Conservation (phyloP, 2,888 invertebrate genomes). For the Stramonita haemastoma region DNA sequence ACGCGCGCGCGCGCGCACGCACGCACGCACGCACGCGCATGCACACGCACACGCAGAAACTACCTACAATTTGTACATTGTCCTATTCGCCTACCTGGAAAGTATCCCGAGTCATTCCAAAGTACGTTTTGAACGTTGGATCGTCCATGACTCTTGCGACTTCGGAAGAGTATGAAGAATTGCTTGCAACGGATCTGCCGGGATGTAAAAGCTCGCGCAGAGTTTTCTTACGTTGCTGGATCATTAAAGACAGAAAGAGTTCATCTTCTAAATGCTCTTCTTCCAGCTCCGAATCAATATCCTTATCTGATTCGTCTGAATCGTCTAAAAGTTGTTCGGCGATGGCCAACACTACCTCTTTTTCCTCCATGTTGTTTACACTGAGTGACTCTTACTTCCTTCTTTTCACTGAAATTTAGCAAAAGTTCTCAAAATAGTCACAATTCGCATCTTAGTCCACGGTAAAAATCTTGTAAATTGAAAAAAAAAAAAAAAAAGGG, state of each 20-base stretch:
- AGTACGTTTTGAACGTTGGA: background rate
- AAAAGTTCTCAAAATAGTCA: background rate
- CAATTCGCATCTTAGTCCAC: background rate
- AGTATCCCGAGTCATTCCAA: constrained; percentile 6
- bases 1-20: too few species aligned
- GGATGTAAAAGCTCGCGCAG: background rate
- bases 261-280: constrained; percentile 6
- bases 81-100: background rate
- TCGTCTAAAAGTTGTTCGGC: constrained; percentile 4
- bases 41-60: background rate
- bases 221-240: background rate
- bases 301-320: constrained; percentile 13
- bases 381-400: background rate
- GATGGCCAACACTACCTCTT: background rate
- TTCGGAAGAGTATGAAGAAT: background rate
- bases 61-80: background rate
- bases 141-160: constrained; percentile 14
- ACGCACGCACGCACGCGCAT: too few species aligned
- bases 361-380: constrained; percentile 7
- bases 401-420: background rate
- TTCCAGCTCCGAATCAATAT: background rate
- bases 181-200: background rate
- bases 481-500: background rate
- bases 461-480: background rate
- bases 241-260: background rate